Evolutionary conservation across 1,140 invertebrate species (phyloP), one percentile per base, ranked within the genome.

Genomic region (Anoplophora glabripennis): DNA sequence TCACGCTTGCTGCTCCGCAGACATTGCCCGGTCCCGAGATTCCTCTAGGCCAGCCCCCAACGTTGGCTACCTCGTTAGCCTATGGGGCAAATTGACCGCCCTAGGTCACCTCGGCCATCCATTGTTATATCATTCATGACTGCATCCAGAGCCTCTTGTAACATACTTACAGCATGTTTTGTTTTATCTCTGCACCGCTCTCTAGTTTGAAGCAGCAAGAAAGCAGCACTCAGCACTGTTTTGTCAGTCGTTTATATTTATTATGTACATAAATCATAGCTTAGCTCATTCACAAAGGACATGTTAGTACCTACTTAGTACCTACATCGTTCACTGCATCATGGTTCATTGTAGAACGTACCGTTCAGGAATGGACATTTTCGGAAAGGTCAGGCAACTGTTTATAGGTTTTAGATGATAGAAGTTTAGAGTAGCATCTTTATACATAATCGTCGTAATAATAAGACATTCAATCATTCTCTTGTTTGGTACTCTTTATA

Each of bases 41-140:
- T 28, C 21, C 5, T 28, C 21, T 28, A 28, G 21, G 5, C 21
- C 21, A 45, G 15, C 7, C 12, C 18, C n/a, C 18, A 21, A n/a
- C 8, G n/a, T 28, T 45, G 14, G 11, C 14, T n/a, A 40, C 14
- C 8, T 45, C 9, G 38, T 53, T 57, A 57, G n/a, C 10, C 17
- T 47, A 28, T 4, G 11, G 45, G 18, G 34, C 1, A 3, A 28
- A 33, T 17, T 28, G 12, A 47, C 9, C 21, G 21, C 21, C 21
- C 21, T 28, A 28, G 21, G 21, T 28, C 21, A 5, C 21, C 21
- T 28, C 21, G 21, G 21, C 21, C 21, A 28, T 28, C 21, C 21
- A 28, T 28, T 28, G 21, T 28, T 28, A 28, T 28, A 3, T 28
- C 21, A 28, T 28, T 28, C 21, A 28, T 28, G 21, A 28, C 21